Evolutionary conservation across 64 coral and sea anemone species (phyloP).

Genomic region (Stichodactyla helianthus): DNA sequence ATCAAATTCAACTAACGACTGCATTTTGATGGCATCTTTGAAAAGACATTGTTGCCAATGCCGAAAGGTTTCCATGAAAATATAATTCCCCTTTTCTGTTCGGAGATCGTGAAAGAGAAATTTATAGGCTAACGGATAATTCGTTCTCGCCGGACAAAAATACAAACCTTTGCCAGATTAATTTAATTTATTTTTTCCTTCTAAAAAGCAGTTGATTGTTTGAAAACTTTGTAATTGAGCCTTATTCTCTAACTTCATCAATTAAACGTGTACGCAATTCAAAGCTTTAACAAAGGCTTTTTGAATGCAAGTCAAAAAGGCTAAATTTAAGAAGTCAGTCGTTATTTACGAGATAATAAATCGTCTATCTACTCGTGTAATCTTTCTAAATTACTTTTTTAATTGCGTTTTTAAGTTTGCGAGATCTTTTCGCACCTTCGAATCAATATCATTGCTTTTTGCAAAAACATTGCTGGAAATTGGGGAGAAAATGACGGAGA

Average conservation of each 20-base stretch:
- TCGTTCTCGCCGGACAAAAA: not conserved
- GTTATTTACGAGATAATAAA: constrained; percentile 16
- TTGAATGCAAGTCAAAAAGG: not conserved
- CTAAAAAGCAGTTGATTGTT: not conserved
- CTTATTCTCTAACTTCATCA: not conserved
- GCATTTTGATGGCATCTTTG: not conserved
- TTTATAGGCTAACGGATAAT: not conserved
- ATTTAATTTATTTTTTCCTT: not conserved
- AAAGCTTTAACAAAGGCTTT: not conserved
- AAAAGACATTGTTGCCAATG: not conserved
- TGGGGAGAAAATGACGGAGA: not conserved
- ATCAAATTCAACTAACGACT: constrained; percentile 4
- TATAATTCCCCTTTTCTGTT: not conserved
- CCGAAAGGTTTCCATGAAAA: not conserved
- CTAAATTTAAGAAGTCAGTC: not conserved
- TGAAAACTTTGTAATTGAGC: not conserved
- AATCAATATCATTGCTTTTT: not conserved
- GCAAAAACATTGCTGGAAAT: not conserved
- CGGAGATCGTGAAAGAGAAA: not conserved
- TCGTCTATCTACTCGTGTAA: not conserved
- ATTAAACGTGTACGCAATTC: not conserved
- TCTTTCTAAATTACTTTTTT: constrained; percentile 15
- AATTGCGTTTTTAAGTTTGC: constrained; percentile 1
- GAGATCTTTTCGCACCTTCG: not conserved
- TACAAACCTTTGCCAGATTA: not conserved